These are phyloP conservation scores for Cheilosia vernalis DNA, from an alignment of 2,888 invertebrate genomes.

Conservation along the genomic window DNA sequence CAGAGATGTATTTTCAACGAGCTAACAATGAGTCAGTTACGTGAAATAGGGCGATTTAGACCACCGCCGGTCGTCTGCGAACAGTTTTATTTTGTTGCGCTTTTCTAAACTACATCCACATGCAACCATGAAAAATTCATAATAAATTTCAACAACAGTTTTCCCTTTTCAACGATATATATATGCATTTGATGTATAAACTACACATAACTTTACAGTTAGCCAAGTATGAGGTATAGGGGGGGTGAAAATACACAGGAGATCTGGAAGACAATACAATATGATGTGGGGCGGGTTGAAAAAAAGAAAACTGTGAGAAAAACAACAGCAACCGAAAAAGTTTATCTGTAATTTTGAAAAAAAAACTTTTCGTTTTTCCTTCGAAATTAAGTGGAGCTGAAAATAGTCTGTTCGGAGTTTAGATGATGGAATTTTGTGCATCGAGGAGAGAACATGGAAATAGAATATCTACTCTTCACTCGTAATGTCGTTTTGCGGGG, in stretches of 20 bases:
- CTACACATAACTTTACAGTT: slow-evolving; percentile 1
- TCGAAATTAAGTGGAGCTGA: slow-evolving; percentile 72
- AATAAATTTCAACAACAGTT: slow-evolving; percentile 50
- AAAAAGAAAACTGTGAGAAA: background rate
- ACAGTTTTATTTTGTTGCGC: slow-evolving; percentile 4
- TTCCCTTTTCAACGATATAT: slow-evolving; percentile 33
- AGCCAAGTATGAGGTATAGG: background rate
- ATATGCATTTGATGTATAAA: slow-evolving; percentile 43
- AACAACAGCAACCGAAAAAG: slow-evolving; percentile 45
- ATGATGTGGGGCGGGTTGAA: background rate
- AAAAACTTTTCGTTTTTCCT: slow-evolving; percentile 34
- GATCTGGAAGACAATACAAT: slow-evolving; percentile 43
- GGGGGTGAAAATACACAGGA: slow-evolving; percentile 31
- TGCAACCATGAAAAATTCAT: slow-evolving; percentile 72
- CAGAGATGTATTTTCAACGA: slow-evolving; percentile 50
- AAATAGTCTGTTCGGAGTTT: slow-evolving; percentile 71
- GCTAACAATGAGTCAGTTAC: slow-evolving; percentile 52
- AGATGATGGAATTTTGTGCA: slow-evolving; percentile 69
- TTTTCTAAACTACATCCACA: slow-evolving; percentile 37
- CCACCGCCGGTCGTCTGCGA: slow-evolving; percentile 6
- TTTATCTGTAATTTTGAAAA: slow-evolving; percentile 74
- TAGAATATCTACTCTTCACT: slow-evolving; percentile 10
- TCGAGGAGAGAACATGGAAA: slow-evolving; percentile 20
- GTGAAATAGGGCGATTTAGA: slow-evolving; percentile 41
- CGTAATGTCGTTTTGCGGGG: slow-evolving; percentile 32